Evolutionary conservation across 2,888 invertebrate genomes (phyloP).

Genomic region (Acrobasis suavella): DNA sequence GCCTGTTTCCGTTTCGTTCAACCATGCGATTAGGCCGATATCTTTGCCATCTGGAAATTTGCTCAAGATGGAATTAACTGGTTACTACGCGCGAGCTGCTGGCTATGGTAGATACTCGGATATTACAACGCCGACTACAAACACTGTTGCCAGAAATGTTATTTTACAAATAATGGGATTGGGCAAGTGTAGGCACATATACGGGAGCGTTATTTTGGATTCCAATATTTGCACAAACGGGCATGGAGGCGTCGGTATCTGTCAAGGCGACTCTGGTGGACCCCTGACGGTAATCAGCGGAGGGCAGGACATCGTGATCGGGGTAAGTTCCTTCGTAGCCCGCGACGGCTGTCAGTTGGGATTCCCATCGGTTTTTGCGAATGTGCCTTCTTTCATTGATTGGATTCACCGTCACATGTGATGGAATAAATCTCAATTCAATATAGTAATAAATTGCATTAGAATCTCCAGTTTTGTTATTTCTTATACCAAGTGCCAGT

Average conservation of each 20-base stretch:
- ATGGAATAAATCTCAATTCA: slow-evolving; percentile 13
- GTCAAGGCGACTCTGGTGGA: slow-evolving; percentile 67
- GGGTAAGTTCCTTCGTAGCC: slow-evolving; percentile 69
- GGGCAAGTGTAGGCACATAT: slow-evolving; percentile 47
- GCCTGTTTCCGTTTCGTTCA: slow-evolving; percentile 45
- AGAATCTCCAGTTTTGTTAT: slow-evolving; percentile 12
- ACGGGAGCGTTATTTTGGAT: slow-evolving; percentile 49
- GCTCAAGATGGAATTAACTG: slow-evolving; percentile 44
- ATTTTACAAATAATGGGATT: slow-evolving; percentile 52
- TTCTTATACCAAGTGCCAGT: neutral
- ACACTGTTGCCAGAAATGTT: slow-evolving; percentile 58
- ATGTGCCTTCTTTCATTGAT: slow-evolving; percentile 51
- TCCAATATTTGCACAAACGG: slow-evolving; percentile 67
- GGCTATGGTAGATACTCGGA: slow-evolving; percentile 68
- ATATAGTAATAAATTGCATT: slow-evolving; percentile 16
- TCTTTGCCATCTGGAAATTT: slow-evolving; percentile 47
- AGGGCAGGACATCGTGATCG: slow-evolving; percentile 54
- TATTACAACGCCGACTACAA: slow-evolving; percentile 46
- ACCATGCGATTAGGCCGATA: slow-evolving; percentile 50
- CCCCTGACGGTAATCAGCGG: slow-evolving; percentile 50
- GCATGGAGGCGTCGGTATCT: slow-evolving; percentile 62
- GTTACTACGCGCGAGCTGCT: slow-evolving; percentile 50
- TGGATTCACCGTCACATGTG: slow-evolving; percentile 56
- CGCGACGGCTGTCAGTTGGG: slow-evolving; percentile 59
- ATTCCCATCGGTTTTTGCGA: slow-evolving; percentile 62